A percentile compares a stretch with the other conserved stretches of the same genome.
These are phyloP conservation scores for Cranoglanis bouderius DNA, from an alignment of 2,113 vertebrate species.

Conservation along the genomic window DNA sequence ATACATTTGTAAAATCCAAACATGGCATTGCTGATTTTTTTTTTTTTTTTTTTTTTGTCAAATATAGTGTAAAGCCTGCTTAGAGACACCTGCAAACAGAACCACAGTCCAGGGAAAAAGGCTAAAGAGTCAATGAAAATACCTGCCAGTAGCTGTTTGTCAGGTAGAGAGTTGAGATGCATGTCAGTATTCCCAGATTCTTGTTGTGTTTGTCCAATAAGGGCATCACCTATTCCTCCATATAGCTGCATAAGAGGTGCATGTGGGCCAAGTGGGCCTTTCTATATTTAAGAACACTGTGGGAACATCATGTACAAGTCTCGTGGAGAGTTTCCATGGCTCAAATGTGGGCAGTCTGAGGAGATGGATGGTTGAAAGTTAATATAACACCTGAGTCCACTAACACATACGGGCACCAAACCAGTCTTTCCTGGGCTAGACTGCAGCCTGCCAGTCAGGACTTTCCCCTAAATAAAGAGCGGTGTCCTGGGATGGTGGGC, in stretches of 20 bases:
- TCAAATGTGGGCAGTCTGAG: not conserved
- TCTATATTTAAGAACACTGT: not conserved
- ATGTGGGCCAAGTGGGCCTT: not conserved
- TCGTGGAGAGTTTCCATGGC: not conserved
- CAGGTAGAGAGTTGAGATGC: not conserved
- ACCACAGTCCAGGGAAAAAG: not conserved
- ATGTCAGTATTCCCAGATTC: not conserved
- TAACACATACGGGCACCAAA: not conserved
- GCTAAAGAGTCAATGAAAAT: not conserved
- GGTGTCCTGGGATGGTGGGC: not conserved
- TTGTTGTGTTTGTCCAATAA: not conserved
- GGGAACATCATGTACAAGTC: not conserved
- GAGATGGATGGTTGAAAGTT: not conserved
- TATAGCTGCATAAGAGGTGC: not conserved
- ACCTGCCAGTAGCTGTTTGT: not conserved
- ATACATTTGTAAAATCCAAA: not conserved
- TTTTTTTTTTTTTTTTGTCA: not conserved
- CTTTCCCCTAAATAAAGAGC: not conserved
- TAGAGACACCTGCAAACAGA: not conserved
- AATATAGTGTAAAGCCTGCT: not conserved
- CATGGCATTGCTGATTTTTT: not conserved
- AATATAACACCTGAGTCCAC: not conserved
- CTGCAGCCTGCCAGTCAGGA: not conserved
- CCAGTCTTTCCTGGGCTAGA: not conserved
- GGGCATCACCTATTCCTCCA: not conserved